A percentile compares a stretch with the other conserved stretches of the same genome.
Evolutionary conservation across 2,113 vertebrate genomes (phyloP).

Genomic region (Corydoras maculifer): DNA sequence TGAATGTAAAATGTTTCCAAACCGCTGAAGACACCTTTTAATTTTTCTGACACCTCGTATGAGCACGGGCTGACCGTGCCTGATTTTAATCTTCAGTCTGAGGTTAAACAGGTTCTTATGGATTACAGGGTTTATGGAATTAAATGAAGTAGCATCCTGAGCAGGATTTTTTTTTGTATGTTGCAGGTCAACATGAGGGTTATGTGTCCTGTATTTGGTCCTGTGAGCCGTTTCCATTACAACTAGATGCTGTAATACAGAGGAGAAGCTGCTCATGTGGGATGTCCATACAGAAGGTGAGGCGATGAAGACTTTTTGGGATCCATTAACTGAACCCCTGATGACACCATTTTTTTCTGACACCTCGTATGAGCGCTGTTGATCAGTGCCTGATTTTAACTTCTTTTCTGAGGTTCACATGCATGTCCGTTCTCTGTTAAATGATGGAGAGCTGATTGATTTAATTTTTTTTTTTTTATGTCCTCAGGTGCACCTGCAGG

Average conservation of each 20-base stretch:
- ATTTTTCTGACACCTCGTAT: conserved; percentile 40
- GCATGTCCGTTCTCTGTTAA: too few relatives aligned
- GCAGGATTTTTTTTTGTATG: not conserved
- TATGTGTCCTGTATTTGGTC: too few relatives aligned
- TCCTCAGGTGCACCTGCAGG: too few relatives aligned
- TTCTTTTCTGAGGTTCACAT: conserved; percentile 29
- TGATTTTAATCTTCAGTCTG: conserved; percentile 25
- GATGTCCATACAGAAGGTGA: not conserved
- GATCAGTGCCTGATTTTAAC: conserved; percentile 35
- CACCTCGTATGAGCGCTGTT: conserved; percentile 40
- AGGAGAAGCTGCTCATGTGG: too few relatives aligned
- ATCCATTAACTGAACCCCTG: conserved; percentile 5
- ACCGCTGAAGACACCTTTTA: conserved; percentile 19
- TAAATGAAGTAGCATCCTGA: too few relatives aligned
- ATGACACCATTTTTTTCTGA: conserved; percentile 39
- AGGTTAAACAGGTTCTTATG: not conserved
- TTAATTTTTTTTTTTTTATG: too few relatives aligned
- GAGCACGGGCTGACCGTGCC: conserved; percentile 16
- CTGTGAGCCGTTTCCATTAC: too few relatives aligned
- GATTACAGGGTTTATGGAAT: not conserved
- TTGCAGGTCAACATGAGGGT: not conserved
- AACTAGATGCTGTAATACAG: too few relatives aligned
- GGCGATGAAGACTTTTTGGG: not conserved
- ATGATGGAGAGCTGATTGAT: too few relatives aligned
- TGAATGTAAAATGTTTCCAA: not conserved